A percentile compares a stretch with the other conserved stretches of the same genome.
Evolutionary conservation across 2,113 vertebrate genomes (phyloP).

Genomic region (Platysteira castanea): DNA sequence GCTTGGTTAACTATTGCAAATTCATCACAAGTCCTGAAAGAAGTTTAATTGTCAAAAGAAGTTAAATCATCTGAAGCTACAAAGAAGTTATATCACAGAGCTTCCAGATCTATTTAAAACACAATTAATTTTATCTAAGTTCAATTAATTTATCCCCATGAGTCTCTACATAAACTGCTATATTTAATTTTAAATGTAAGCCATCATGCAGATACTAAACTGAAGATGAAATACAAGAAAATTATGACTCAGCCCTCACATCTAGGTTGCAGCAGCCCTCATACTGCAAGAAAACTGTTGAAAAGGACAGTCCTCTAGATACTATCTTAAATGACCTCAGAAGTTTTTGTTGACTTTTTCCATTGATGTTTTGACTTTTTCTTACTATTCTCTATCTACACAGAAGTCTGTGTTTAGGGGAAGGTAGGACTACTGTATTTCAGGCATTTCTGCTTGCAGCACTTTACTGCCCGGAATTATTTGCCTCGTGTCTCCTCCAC

Average conservation of each 20-base stretch:
- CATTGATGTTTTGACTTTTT: neutral
- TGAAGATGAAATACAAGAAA: neutral
- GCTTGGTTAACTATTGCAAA: neutral
- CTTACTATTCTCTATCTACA: neutral
- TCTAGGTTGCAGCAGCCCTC: neutral
- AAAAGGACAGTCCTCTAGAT: neutral
- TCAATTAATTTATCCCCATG: neutral
- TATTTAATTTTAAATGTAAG: neutral
- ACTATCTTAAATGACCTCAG: neutral
- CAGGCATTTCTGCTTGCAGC: rapidly evolving
- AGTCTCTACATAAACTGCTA: neutral
- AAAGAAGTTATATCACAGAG: neutral
- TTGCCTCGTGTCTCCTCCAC: neutral
- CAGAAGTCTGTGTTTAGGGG: neutral
- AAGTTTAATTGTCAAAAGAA: neutral
- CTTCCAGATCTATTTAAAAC: neutral
- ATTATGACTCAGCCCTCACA: neutral
- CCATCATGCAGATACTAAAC: neutral
- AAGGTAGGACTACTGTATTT: neutral
- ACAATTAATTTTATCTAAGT: neutral
- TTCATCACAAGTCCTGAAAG: neutral
- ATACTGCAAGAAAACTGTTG: neutral
- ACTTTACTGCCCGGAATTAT: neutral
- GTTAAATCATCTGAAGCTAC: neutral
- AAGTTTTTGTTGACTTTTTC: neutral